Base-by-base conservation (phyloP, 2,888 invertebrate genomes). In the Rhodophaea formosa region DNA sequence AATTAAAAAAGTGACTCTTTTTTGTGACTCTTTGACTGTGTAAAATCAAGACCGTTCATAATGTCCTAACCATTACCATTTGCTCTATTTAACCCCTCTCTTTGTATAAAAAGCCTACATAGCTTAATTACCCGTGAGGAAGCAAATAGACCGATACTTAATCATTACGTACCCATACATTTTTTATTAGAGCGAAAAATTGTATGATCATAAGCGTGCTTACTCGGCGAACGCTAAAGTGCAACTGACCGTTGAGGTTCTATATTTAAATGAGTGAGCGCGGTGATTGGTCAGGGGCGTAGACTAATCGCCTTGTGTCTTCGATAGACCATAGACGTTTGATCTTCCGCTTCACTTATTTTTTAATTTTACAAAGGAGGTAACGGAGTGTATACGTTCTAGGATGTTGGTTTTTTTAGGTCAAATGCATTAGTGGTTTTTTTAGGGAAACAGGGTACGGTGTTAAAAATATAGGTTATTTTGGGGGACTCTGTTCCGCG, bases 211-310 rank as follows among this genome's bases (percentile, higher is more conserved):
- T 62, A 63, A 51, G 60, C 70, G 62, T 73, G 75, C 62, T 68
- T 57, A 71, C 69, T 60, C 63, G 67, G 23, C 63, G 67, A 62
- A 59, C 47, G 59, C 32, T 66, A 57, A 69, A 60, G 70, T 65
- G 66, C 72, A 69, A 77, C 68, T 79, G 74, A 68, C 70, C 68
- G 63, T 62, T 57, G 61, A 53, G 69, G 64, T 71, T 63, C 75
- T 73, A 72, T 79, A 74, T 84, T 83, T 85, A 82, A 84, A 84
- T 79, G 77, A 74, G 74, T n/a, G 84, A 83, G 81, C 62, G 73
- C 84, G 80, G 65, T 80, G 77, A 83, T 82, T 82, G 84, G 83
- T 80, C 84, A 82, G 74, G 68, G 72, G 74, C 82, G 81, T 72
- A 82, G 81, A 79, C 79, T 84, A 86, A 85, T 75, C 74, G 73